Evolutionary conservation across 2,113 vertebrate genomes (phyloP).

Genomic region (Mastomys coucha): DNA sequence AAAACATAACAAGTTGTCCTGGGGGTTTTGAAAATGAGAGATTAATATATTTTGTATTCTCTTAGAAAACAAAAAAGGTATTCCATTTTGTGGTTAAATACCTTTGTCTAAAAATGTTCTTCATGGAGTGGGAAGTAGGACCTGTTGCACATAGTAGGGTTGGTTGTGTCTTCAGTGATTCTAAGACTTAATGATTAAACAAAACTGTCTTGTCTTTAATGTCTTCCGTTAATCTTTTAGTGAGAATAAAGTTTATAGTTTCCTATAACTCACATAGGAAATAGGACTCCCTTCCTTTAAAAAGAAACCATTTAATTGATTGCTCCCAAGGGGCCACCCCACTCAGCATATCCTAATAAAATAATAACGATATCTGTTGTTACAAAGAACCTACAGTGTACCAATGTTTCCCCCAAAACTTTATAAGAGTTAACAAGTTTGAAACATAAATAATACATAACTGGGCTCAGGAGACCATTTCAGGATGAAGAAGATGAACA

Average conservation of each 20-base stretch:
- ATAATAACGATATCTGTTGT: neutral
- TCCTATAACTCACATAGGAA: conserved; percentile 57
- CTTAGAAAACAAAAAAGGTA: neutral
- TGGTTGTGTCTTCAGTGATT: neutral
- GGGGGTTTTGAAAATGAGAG: neutral
- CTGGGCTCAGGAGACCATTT: neutral
- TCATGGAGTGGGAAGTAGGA: neutral
- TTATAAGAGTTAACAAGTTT: neutral
- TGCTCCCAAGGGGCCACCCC: neutral
- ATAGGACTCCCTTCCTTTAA: neutral
- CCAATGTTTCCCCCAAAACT: neutral
- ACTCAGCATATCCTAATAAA: neutral
- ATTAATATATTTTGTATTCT: neutral
- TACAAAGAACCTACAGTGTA: neutral
- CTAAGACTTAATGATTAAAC: conserved; percentile 16
- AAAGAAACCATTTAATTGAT: too few relatives aligned
- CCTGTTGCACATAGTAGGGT: neutral
- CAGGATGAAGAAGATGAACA: neutral
- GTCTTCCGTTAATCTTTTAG: conserved; percentile 46
- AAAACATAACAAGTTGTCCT: neutral
- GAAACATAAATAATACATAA: neutral
- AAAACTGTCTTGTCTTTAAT: conserved; percentile 15
- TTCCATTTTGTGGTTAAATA: neutral
- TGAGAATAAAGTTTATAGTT: conserved; percentile 50
- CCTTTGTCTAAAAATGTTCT: neutral